These are phyloP conservation scores for Craseonycteris thonglongyai DNA, from an alignment of 2,113 vertebrate genomes.

Conservation along the genomic window DNA sequence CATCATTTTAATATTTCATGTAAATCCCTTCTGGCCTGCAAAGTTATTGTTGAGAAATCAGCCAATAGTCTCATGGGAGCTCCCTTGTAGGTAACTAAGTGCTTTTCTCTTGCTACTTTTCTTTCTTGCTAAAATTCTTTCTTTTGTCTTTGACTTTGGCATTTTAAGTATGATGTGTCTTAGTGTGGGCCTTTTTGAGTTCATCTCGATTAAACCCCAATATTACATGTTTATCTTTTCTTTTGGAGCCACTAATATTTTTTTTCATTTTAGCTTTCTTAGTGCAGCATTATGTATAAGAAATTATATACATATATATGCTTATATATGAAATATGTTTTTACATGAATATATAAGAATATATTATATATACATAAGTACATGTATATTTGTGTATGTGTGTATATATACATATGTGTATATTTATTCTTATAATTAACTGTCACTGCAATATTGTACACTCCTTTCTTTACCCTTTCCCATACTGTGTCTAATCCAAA, in stretches of 20 bases:
- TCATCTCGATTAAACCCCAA: not conserved
- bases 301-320: not conserved
- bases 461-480: not conserved
- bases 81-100: too few species aligned
- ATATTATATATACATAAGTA: not conserved
- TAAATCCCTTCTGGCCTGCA: too few species aligned
- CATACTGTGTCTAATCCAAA: not conserved
- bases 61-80: too few species aligned
- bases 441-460: not conserved
- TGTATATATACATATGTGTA: not conserved
- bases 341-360: not conserved
- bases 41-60: too few species aligned
- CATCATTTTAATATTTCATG: too few species aligned
- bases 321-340: not conserved
- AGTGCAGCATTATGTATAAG: not conserved
- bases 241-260: not conserved
- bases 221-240: not conserved
- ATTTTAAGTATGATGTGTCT: too few species aligned
- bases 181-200: too few species aligned
- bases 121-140: too few species aligned
- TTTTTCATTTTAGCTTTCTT: not conserved
- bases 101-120: too few species aligned
- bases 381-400: not conserved
- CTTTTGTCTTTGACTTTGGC: too few species aligned
- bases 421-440: not conserved